Conservation (phyloP, 2,113 vertebrate genomes). For the Chlamydotis undulata region DNA sequence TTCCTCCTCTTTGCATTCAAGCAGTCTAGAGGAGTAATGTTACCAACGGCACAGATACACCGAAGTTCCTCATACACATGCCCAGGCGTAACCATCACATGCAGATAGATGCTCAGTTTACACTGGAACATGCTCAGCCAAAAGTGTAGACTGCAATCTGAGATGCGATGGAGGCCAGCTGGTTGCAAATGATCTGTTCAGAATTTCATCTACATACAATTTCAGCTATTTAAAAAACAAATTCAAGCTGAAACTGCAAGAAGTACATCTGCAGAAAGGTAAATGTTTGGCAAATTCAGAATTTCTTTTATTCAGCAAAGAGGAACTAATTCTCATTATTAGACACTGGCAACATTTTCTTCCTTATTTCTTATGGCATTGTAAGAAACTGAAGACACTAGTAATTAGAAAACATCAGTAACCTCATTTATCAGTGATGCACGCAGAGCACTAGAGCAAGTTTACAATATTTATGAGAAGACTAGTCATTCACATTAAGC, state of each 20-base stretch:
- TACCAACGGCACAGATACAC: not conserved
- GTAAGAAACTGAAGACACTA: not conserved
- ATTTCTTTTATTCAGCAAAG: not conserved
- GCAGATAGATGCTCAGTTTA: not conserved
- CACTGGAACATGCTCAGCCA: not conserved
- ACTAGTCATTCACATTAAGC: not conserved
- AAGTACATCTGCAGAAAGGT: not conserved
- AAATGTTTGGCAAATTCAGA: not conserved
- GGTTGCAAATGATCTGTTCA: not conserved
- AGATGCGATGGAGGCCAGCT: not conserved
- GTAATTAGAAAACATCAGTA: not conserved
- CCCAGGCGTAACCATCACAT: not conserved
- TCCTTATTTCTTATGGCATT: not conserved
- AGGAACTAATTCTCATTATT: not conserved
- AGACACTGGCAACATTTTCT: not conserved
- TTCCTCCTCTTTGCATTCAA: not conserved
- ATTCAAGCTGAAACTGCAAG: not conserved
- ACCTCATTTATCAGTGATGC: not conserved
- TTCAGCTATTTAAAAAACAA: not conserved
- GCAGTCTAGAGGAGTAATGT: not conserved
- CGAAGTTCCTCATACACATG: not conserved
- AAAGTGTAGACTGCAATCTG: not conserved
- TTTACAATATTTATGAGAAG: not conserved
- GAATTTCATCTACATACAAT: not conserved
- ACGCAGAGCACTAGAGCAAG: not conserved